Conservation (phyloP, 2,888 invertebrate genomes). For the Altica lythri region DNA sequence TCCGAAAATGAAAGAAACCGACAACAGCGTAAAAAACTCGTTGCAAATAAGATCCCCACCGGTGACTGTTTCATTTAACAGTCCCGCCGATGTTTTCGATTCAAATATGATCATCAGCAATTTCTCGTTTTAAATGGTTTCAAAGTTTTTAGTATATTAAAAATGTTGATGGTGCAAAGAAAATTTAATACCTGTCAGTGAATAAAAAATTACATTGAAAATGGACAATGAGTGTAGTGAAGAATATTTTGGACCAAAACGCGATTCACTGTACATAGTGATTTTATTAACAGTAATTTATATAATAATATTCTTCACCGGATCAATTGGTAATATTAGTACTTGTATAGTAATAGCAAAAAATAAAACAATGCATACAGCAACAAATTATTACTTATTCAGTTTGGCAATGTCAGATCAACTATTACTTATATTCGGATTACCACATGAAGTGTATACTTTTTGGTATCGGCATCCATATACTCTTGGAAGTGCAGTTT, state of each 20-base stretch:
- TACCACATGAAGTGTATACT: slow-evolving; percentile 81
- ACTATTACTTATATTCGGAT: slow-evolving; percentile 74
- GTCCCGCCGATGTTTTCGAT: slow-evolving; percentile 7
- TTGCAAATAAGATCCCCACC: slow-evolving; percentile 3
- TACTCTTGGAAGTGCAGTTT: slow-evolving; percentile 78
- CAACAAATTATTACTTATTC: slow-evolving; percentile 82
- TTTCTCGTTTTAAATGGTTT: not conserved
- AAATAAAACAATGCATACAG: slow-evolving; percentile 83
- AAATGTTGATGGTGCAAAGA: too few species aligned
- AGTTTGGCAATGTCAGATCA: slow-evolving; percentile 85
- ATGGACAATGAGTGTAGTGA: slow-evolving; percentile 32
- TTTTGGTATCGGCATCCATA: slow-evolving; percentile 80
- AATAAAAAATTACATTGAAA: not conserved
- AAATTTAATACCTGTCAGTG: not conserved
- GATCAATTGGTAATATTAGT: slow-evolving; percentile 79
- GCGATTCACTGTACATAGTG: slow-evolving; percentile 55
- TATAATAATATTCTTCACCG: slow-evolving; percentile 75
- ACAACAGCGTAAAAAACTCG: slow-evolving; percentile 17
- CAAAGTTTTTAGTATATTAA: not conserved
- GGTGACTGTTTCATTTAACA: not conserved
- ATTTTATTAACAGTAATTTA: slow-evolving; percentile 79
- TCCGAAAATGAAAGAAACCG: too few species aligned
- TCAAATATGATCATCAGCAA: not conserved
- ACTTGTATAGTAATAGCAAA: slow-evolving; percentile 84
- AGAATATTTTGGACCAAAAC: slow-evolving; percentile 38